Evolutionary conservation across 2,113 vertebrate species (phyloP).

Genomic region (Astatoreochromis straeleni): DNA sequence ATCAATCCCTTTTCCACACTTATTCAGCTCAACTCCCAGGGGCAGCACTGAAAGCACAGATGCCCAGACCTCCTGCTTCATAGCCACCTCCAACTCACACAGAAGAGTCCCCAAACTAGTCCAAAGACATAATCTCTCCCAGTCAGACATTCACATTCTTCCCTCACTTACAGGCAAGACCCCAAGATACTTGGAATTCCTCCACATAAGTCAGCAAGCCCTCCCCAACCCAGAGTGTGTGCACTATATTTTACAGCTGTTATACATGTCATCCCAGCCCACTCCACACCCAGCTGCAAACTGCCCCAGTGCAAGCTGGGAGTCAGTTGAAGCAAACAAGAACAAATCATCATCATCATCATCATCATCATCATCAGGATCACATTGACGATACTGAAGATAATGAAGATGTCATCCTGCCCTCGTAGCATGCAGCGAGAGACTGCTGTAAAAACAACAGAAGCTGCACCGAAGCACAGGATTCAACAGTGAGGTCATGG

Average conservation of each 20-base stretch:
- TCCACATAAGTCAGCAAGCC: not conserved
- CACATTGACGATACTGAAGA: not conserved
- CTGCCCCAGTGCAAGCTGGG: not conserved
- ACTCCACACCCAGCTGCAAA: not conserved
- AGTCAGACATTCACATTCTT: not conserved
- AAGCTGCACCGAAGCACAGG: accelerated
- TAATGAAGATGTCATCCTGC: not conserved
- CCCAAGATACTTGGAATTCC: not conserved
- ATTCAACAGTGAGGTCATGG: not conserved
- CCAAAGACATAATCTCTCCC: not conserved
- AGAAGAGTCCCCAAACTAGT: not conserved
- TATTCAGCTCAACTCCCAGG: not conserved
- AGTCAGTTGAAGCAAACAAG: not conserved
- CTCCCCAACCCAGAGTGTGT: not conserved
- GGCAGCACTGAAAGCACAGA: not conserved
- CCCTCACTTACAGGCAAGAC: not conserved
- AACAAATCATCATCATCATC: not conserved
- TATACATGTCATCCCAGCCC: not conserved
- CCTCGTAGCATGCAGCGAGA: not conserved
- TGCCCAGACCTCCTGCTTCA: not conserved
- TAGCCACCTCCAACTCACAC: not conserved
- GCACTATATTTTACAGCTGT: not conserved
- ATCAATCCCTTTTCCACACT: not conserved
- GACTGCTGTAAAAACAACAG: not conserved
- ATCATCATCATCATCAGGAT: not conserved